Percentiles rank a stretch among this genome's conserved stretches.
phyloP scores from a whole-genome alignment of 2,888 invertebrate genomes.

The Uloborus plumipes region DNA sequence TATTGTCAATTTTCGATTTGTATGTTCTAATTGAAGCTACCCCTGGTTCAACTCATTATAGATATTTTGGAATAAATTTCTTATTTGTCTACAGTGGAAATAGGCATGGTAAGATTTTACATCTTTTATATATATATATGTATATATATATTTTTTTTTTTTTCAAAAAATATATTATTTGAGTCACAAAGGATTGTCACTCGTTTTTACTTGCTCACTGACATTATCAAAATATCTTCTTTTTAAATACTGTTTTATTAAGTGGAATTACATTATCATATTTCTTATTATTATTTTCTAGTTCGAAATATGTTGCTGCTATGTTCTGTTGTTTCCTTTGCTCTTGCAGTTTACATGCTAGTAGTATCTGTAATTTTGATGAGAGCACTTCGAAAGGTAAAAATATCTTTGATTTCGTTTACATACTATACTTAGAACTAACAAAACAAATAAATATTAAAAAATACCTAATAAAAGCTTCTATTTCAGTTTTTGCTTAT shows the following conservation, averaged over 20 bases:
- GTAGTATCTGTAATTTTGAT: conserved; percentile 86
- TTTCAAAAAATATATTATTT: conserved; percentile 48
- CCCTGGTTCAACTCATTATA: conserved; percentile 90
- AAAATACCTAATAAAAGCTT: no score
- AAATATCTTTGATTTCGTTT: neutral
- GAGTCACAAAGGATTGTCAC: neutral
- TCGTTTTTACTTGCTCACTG: no score
- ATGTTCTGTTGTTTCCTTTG: conserved; percentile 85
- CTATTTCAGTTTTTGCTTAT: neutral
- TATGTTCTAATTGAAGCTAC: conserved; percentile 90
- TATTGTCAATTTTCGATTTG: conserved; percentile 86
- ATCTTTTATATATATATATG: neutral
- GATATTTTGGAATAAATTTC: conserved; percentile 90
- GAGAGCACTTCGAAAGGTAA: conserved; percentile 84
- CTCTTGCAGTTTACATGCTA: conserved; percentile 81
- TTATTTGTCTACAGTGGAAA: conserved; percentile 95
- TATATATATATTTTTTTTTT: conserved; percentile 10
- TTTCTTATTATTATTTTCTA: conserved; percentile 73
- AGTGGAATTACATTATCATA: no score
- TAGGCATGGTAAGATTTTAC: conserved; percentile 80
- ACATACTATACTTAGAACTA: no score
- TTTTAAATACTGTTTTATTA: no score
- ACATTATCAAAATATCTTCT: no score
- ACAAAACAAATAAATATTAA: no score
- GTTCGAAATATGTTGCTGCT: conserved; percentile 88